Evolutionary conservation across 2,888 invertebrate genomes (phyloP).

Genomic region (Parnassius apollo): DNA sequence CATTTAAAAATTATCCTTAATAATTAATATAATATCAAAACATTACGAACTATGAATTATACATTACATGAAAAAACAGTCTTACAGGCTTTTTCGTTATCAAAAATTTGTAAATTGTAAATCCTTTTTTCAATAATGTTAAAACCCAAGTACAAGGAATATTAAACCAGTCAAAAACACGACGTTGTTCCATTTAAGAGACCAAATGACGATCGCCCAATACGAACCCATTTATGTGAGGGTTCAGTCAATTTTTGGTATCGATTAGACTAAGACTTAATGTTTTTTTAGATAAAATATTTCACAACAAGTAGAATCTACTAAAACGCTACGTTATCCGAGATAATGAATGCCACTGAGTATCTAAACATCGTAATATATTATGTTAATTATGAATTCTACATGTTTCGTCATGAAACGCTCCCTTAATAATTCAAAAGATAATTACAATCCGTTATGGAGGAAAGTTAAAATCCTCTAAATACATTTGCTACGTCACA

Average conservation of each 20-base stretch:
- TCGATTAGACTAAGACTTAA: constrained; percentile 42
- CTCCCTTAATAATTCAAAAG: constrained; percentile 18
- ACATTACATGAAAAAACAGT: constrained; percentile 75
- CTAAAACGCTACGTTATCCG: background rate
- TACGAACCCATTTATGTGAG: constrained; percentile 46
- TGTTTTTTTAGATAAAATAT: constrained; percentile 6
- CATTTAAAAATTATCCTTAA: constrained; percentile 60
- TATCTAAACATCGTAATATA: constrained; percentile 6
- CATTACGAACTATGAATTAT: constrained; percentile 74
- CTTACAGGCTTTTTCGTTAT: constrained; percentile 62
- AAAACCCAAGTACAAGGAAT: constrained; percentile 68
- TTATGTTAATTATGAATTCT: constrained; percentile 10
- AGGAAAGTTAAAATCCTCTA: constrained; percentile 1
- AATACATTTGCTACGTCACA: constrained; percentile 20
- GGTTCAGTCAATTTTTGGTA: constrained; percentile 60
- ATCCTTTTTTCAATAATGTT: constrained; percentile 44
- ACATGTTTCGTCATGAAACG: constrained; percentile 28
- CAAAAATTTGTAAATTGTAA: constrained; percentile 79
- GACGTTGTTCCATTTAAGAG: constrained; percentile 31
- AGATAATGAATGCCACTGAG: background rate
- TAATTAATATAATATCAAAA: constrained; percentile 73
- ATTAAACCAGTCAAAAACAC: constrained; percentile 60
- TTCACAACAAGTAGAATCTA: constrained; percentile 8
- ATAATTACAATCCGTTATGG: constrained; percentile 3
- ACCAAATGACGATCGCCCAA: constrained; percentile 36